phyloP scores from a whole-genome alignment of 2,888 invertebrate genomes.

The Ypsolopha sequella region DNA sequence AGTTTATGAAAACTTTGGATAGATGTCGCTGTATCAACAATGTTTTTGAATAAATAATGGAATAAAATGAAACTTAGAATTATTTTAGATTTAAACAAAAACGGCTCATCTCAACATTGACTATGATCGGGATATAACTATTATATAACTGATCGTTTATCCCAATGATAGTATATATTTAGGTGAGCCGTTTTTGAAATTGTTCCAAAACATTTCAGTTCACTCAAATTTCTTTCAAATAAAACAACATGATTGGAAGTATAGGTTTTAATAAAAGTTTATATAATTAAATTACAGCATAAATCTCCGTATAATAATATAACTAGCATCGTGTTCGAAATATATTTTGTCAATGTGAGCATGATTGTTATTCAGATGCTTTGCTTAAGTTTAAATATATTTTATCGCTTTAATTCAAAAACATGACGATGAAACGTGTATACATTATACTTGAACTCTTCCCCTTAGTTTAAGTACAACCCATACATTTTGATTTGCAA shows the following conservation, averaged over 20 bases:
- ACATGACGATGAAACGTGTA: conserved; percentile 21
- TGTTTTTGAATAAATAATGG: no score
- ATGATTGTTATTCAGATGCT: conserved; percentile 21
- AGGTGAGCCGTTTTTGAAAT: no score
- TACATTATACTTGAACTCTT: conserved; percentile 56
- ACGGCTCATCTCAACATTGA: no score
- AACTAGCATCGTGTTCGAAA: conserved; percentile 64
- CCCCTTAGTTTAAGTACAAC: conserved; percentile 62
- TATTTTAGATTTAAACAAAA: no score
- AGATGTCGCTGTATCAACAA: no score
- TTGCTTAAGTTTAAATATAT: neutral
- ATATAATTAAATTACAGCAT: conserved; percentile 65
- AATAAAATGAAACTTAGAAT: no score
- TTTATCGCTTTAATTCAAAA: conserved; percentile 18
- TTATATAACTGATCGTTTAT: no score
- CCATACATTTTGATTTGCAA: conserved; percentile 22
- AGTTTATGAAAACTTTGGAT: no score
- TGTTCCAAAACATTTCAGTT: no score
- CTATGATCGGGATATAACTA: no score
- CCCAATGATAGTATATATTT: no score
- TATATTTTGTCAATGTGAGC: conserved; percentile 55
- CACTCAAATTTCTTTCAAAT: conserved; percentile 18
- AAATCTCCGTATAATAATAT: conserved; percentile 58
- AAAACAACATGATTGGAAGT: conserved; percentile 55
- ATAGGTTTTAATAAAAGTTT: conserved; percentile 70